Evolutionary conservation across 2,113 vertebrate genomes (phyloP).

Genomic region (Andinoacara biseriatus): DNA sequence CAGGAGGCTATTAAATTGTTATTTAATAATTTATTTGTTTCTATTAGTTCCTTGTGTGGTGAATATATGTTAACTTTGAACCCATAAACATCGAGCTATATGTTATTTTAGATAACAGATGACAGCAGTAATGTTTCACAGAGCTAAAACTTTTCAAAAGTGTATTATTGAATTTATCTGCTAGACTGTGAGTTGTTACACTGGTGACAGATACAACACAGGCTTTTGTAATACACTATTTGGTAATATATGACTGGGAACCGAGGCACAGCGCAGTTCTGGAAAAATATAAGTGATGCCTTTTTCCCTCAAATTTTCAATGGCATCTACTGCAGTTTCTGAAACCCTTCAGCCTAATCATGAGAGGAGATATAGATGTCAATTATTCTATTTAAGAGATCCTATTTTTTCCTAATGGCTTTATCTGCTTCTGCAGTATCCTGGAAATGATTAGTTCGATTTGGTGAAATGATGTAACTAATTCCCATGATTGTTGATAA

Average conservation of each 20-base stretch:
- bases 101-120: neutral
- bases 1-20: neutral
- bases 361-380: slow-evolving; percentile 91
- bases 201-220: slow-evolving; percentile 41
- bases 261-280: neutral
- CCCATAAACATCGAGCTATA: neutral
- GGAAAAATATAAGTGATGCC: slow-evolving; percentile 43
- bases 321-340: slow-evolving; percentile 77
- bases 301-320: slow-evolving; percentile 60
- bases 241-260: slow-evolving; percentile 31
- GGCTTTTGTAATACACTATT: slow-evolving; percentile 22
- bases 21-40: neutral
- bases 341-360: slow-evolving; percentile 79
- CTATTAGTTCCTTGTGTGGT: neutral
- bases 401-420: slow-evolving; percentile 91
- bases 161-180: slow-evolving; percentile 16
- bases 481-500: slow-evolving; percentile 96
- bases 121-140: neutral
- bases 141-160: neutral
- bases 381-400: slow-evolving; percentile 97
- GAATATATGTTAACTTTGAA: neutral
- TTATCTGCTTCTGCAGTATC: slow-evolving; percentile 96
- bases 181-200: slow-evolving; percentile 10
- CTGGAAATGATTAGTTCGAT: slow-evolving; percentile 96
- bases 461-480: slow-evolving; percentile 99